These are phyloP conservation scores for Bombus impatiens DNA, from an alignment of 1,140 invertebrate genomes.

Conservation along the genomic window DNA sequence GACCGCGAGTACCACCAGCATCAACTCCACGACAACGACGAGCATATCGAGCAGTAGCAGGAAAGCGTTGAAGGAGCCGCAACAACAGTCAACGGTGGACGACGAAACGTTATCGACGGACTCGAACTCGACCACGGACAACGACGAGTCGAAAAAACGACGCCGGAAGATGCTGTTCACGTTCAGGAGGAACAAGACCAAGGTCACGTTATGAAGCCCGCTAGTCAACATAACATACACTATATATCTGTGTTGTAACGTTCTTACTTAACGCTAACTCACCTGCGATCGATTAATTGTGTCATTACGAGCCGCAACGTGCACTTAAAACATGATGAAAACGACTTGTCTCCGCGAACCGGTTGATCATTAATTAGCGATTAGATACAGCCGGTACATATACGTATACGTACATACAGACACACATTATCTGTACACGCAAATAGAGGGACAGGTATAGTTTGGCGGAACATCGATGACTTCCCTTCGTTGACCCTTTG, in stretches of 20 bases:
- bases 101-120: conserved; percentile 83
- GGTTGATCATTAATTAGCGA: conserved; percentile 46
- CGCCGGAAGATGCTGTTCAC: conserved; percentile 80
- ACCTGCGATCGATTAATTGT: conserved; percentile 41
- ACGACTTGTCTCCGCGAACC: conserved; percentile 41
- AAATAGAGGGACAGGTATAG: conserved; percentile 37
- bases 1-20: conserved; percentile 30
- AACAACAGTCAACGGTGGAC: conserved; percentile 72
- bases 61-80: conserved; percentile 72
- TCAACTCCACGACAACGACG: conserved; percentile 32
- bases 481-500: background rate
- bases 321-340: conserved; percentile 50
- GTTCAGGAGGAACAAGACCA: conserved; percentile 79
- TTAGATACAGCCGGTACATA: conserved; percentile 13
- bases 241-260: conserved; percentile 37
- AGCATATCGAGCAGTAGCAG: conserved; percentile 35
- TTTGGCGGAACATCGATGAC: background rate
- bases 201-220: conserved; percentile 77
- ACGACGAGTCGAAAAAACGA: conserved; percentile 79
- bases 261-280: conserved; percentile 61
- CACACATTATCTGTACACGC: background rate
- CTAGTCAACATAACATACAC: conserved; percentile 54
- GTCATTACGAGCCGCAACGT: conserved; percentile 41
- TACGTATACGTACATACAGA: background rate
- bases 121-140: conserved; percentile 82